phyloP scores from a whole-genome alignment of 2,113 vertebrate species.

The Sphaerodactylus townsendi region DNA sequence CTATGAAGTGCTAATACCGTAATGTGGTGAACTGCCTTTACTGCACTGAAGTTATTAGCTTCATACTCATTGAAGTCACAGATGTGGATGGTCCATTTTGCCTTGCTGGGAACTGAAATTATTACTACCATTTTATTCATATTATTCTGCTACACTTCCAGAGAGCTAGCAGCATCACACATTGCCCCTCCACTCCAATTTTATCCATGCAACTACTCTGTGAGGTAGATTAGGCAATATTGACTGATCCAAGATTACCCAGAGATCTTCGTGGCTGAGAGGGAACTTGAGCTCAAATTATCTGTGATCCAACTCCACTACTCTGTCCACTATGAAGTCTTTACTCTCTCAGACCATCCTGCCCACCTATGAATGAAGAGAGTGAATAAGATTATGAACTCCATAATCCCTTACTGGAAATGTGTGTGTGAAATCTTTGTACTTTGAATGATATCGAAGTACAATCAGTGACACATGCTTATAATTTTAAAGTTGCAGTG shows the following conservation, averaged over 20 bases:
- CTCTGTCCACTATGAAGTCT: not conserved
- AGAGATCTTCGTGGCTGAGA: not conserved
- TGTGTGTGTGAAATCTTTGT: not conserved
- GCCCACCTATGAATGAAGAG: not conserved
- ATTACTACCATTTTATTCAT: not conserved
- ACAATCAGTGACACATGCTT: too few relatives aligned
- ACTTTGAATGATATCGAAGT: too few relatives aligned
- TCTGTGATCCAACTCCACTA: not conserved
- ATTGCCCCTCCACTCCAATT: not conserved
- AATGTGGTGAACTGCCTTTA: not conserved
- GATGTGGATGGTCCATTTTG: too few relatives aligned
- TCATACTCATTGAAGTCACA: too few relatives aligned
- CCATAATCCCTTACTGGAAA: not conserved
- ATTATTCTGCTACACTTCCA: not conserved
- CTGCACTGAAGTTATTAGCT: not conserved
- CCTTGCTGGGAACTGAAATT: not conserved
- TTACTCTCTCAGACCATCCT: not conserved
- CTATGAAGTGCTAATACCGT: not conserved
- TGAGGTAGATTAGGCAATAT: not conserved
- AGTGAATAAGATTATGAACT: too few relatives aligned
- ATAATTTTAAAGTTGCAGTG: too few relatives aligned
- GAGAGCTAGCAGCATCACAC: not conserved
- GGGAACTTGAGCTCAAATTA: not conserved
- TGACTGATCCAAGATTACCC: not conserved
- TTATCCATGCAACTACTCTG: not conserved